Conservation (phyloP, 2,888 invertebrate genomes). For the Leucozona laternaria region DNA sequence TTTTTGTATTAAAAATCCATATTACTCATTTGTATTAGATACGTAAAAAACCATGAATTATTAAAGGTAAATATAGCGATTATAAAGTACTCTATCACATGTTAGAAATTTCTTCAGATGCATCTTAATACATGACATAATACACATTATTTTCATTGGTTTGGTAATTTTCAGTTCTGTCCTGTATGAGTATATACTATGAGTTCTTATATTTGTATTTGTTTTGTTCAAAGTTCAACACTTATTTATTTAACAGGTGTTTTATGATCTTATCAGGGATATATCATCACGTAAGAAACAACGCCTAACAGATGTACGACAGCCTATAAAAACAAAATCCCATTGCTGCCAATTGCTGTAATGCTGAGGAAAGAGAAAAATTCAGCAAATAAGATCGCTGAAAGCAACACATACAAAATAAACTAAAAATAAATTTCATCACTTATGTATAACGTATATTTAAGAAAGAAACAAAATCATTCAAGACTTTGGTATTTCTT, state of each 20-base stretch:
- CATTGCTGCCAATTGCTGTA: slow-evolving; percentile 84
- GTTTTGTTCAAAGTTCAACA: not conserved
- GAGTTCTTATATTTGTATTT: slow-evolving; percentile 8
- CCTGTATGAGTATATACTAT: not conserved
- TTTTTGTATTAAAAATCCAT: too few species aligned
- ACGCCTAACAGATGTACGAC: slow-evolving; percentile 83
- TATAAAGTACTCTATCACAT: not conserved
- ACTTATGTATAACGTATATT: slow-evolving; percentile 41
- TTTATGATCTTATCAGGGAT: slow-evolving; percentile 84
- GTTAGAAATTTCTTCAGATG: not conserved
- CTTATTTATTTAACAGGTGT: slow-evolving; percentile 80
- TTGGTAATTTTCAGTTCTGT: not conserved
- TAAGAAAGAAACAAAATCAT: slow-evolving; percentile 46
- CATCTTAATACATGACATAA: not conserved
- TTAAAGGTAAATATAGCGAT: not conserved
- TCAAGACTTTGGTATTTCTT: slow-evolving; percentile 55
- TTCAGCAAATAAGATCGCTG: slow-evolving; percentile 23
- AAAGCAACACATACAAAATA: slow-evolving; percentile 27
- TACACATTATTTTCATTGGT: not conserved
- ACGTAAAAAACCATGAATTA: too few species aligned
- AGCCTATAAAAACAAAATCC: slow-evolving; percentile 83
- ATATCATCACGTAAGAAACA: slow-evolving; percentile 84
- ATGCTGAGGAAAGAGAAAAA: slow-evolving; percentile 57
- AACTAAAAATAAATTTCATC: slow-evolving; percentile 23
- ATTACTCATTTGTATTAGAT: not conserved